Evolutionary conservation across 2,797 vertebrate species (phyloP).

Genomic region (Enteromius mattozi): DNA sequence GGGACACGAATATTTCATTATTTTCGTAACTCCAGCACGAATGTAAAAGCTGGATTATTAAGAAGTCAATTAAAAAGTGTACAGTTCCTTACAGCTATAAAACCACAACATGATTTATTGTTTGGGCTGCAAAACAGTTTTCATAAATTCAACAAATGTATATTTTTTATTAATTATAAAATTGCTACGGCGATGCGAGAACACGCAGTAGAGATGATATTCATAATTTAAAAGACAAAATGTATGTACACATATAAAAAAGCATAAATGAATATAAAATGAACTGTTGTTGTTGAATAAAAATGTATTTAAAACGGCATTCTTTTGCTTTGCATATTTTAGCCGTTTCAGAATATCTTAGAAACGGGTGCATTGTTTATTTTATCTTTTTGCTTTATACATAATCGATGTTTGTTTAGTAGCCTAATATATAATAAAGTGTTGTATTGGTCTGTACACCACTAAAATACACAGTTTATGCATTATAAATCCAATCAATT

Average conservation of each 20-base stretch:
- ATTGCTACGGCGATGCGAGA: background rate
- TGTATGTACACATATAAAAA: background rate
- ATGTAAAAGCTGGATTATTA: background rate
- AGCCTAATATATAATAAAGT: background rate
- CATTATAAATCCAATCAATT: no score
- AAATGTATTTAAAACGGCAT: background rate
- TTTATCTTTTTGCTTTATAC: background rate
- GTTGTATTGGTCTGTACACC: background rate
- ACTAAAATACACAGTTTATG: background rate
- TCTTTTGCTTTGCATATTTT: background rate
- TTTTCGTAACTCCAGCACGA: no score
- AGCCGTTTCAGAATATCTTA: background rate
- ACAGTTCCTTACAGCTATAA: background rate
- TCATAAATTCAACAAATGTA: background rate
- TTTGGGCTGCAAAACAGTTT: background rate
- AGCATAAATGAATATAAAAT: fast-evolving
- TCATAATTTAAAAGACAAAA: background rate
- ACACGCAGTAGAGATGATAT: background rate
- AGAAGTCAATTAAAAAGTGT: background rate
- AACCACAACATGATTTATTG: background rate
- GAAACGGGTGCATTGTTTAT: background rate
- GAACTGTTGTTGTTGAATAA: background rate
- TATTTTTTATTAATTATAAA: background rate
- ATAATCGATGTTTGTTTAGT: background rate
- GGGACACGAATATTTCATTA: no score